Conservation (phyloP, 1,140 invertebrate species). For the Phocides pigmalion region DNA sequence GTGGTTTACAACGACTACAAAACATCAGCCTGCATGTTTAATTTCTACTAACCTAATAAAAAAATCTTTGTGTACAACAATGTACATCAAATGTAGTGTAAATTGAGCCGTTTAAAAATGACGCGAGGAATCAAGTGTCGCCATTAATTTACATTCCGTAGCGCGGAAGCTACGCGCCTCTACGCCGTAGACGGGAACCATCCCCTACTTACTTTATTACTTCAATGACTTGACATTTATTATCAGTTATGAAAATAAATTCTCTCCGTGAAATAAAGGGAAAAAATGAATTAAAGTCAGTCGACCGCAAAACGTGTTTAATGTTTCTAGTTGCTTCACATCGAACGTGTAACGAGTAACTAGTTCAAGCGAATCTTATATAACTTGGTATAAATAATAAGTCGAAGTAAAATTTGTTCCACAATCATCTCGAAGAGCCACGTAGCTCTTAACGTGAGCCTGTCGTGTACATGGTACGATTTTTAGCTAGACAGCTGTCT, state of each 20-base stretch:
- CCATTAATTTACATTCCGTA: slow-evolving; percentile 18
- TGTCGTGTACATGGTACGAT: no score
- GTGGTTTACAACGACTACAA: no score
- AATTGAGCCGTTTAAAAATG: slow-evolving; percentile 11
- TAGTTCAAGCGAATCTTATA: neutral
- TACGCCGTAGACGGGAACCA: slow-evolving; percentile 23
- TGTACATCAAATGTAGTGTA: neutral
- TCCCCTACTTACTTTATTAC: slow-evolving; percentile 63
- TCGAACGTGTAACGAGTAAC: neutral
- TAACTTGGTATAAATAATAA: no score
- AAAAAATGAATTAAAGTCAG: slow-evolving; percentile 66
- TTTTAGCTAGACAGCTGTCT: no score
- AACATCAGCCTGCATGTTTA: no score
- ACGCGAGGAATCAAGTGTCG: slow-evolving; percentile 10
- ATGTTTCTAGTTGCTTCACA: slow-evolving; percentile 10
- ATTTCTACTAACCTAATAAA: no score
- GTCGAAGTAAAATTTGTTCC: no score
- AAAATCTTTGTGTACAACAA: no score
- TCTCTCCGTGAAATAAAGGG: slow-evolving; percentile 62
- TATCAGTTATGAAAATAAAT: slow-evolving; percentile 77
- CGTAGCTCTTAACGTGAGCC: no score
- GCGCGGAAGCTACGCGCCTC: slow-evolving; percentile 8
- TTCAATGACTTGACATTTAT: slow-evolving; percentile 75
- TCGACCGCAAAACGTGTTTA: slow-evolving; percentile 51
- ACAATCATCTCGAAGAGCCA: no score